phyloP scores from a whole-genome alignment of 2,888 invertebrate genomes.

The Cryptocephalus primarius region DNA sequence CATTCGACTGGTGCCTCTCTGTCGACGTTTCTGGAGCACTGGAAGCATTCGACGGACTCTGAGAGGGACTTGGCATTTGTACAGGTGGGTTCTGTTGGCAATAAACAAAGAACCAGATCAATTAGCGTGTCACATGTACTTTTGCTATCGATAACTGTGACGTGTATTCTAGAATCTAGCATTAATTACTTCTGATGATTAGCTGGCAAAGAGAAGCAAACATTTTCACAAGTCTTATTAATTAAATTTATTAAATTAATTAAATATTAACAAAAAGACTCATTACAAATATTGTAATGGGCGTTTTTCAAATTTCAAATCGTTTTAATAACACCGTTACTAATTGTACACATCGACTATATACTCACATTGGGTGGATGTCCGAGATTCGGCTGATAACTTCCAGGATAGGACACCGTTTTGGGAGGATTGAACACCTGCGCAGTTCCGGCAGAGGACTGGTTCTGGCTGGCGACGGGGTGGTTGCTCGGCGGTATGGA shows the following conservation, averaged over 20 bases:
- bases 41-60: slow-evolving; percentile 3
- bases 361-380: slow-evolving; percentile 24
- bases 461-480: slow-evolving; percentile 25
- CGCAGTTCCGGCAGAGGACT: slow-evolving; percentile 15
- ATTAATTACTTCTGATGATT: too few relatives aligned
- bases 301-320: too few relatives aligned
- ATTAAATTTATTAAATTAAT: too few relatives aligned
- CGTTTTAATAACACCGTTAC: too few relatives aligned
- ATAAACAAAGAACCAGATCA: too few relatives aligned
- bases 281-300: too few relatives aligned
- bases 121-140: too few relatives aligned
- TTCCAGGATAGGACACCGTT: slow-evolving; percentile 23
- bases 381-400: slow-evolving; percentile 26
- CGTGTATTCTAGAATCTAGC: too few relatives aligned
- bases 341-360: background rate
- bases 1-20: slow-evolving; percentile 31
- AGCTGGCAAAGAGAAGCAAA: too few relatives aligned
- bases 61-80: background rate
- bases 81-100: slow-evolving; percentile 2
- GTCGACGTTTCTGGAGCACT: slow-evolving; percentile 1
- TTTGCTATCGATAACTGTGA: too few relatives aligned
- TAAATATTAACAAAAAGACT: too few relatives aligned
- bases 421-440: slow-evolving; percentile 24
- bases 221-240: too few relatives aligned
- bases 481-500: slow-evolving; percentile 28